Conservation (phyloP, 2,797 vertebrate genomes). For the Molossus alvarezi region DNA sequence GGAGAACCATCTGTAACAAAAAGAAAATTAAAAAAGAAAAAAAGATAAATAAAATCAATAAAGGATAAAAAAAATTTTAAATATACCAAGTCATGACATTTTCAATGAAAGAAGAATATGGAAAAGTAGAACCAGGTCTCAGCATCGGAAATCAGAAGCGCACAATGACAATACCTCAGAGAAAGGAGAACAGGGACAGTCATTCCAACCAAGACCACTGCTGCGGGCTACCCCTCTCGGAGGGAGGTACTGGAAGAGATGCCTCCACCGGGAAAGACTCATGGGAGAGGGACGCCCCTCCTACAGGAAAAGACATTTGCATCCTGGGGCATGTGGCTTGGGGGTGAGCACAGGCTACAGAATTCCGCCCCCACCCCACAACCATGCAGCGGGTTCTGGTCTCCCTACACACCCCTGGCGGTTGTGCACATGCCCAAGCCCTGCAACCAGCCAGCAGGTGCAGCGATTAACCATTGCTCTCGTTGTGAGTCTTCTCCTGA, state of each 20-base stretch:
- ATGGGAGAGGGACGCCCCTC: background rate
- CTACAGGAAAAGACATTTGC: background rate
- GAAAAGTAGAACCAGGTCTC: background rate
- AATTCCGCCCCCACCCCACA: too few species aligned
- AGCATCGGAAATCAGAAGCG: background rate
- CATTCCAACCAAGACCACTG: background rate
- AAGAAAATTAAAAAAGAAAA: too few species aligned
- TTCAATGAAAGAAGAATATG: background rate
- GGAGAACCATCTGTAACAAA: too few species aligned
- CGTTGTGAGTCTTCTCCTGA: background rate
- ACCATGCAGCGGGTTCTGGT: background rate
- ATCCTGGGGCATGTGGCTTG: background rate
- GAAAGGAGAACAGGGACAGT: background rate
- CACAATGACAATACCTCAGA: background rate
- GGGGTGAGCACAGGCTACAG: too few species aligned
- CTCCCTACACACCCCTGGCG: background rate
- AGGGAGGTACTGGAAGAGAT: background rate
- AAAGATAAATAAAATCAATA: too few species aligned
- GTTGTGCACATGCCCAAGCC: background rate
- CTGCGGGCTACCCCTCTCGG: accelerated
- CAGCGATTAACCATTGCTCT: background rate
- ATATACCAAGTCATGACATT: background rate
- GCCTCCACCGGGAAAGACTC: background rate
- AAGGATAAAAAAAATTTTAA: background rate
- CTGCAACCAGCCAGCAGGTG: background rate